Evolutionary conservation across 2,113 vertebrate genomes (phyloP).

Genomic region (Chamaea fasciata): DNA sequence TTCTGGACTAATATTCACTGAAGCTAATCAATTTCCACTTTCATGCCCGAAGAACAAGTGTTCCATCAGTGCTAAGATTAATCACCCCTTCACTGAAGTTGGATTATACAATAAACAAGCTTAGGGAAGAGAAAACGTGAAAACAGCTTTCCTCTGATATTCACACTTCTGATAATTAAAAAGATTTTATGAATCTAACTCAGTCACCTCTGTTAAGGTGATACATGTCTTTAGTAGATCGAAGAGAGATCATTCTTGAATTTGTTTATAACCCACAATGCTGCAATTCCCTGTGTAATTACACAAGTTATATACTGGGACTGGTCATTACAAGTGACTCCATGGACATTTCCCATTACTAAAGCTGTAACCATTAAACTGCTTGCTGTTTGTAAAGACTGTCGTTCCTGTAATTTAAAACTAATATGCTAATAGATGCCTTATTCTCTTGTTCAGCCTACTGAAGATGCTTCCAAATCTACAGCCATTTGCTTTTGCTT

Average conservation of each 20-base stretch:
- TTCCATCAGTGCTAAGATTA: neutral
- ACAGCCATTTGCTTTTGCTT: neutral
- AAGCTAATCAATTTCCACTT: neutral
- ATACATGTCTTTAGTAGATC: neutral
- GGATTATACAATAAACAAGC: neutral
- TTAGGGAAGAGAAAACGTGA: neutral
- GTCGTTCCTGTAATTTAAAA: neutral
- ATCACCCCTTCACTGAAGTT: neutral
- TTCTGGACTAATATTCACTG: neutral
- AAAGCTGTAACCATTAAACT: neutral
- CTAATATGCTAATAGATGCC: neutral
- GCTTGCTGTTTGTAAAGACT: neutral
- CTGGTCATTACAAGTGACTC: neutral
- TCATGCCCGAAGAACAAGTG: neutral
- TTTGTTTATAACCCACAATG: neutral
- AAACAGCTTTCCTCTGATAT: neutral
- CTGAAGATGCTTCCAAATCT: neutral
- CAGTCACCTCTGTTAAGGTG: neutral
- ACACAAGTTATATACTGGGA: neutral
- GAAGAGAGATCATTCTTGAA: neutral
- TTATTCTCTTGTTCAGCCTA: neutral
- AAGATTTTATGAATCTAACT: neutral
- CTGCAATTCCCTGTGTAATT: neutral
- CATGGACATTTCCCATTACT: neutral
- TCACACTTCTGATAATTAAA: neutral